Evolutionary conservation across 2,888 invertebrate species (phyloP), one percentile per base, ranked within the genome.

Genomic region (Calliscelio sp.): DNA sequence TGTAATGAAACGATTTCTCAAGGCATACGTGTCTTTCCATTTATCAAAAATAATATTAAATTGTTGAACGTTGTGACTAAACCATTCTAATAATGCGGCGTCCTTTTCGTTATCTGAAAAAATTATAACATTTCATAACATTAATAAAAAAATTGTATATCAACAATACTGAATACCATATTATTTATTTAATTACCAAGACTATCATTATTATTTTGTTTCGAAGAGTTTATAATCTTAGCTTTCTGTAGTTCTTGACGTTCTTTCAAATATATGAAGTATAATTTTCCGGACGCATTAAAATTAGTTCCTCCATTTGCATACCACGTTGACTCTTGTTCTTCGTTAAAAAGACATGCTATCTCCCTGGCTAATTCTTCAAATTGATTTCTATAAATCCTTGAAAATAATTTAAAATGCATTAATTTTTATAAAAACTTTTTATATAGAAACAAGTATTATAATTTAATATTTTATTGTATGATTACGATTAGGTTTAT

Each of bases 281-380:
- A 78, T 18, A 68, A 28, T 55, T 78, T 78, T 4, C 78, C 68
- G 0, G 59, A 68, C 0, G 78, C 61, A 68, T 78, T 78, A 10
- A 77, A 66, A 32, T 20, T 24, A 7, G 38, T n/a, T 20, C 16
- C 18, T 53, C 63, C 14, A 6, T 38, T 4, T 16, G 46, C 32
- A 51, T 28, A 77, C 66, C 74, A 75, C 6, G n/a, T 10, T 8
- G 18, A 11, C 7, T 65, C 53, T 5, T n/a, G 28, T 55, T 75
- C 74, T 18, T 25, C 65, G 38, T 63, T n/a, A 32, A 75, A 75
- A 1, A 75, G 16, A n/a, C 53, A 75, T 25, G 22, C 53, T 16
- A 75, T 75, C 55, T 77, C 65, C 18, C n/a, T 10, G 0, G 66
- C 28, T 1, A 77, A 16, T 25, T 41, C 16, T 11, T 20, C 11